Percentiles rank a stretch among this genome's conserved stretches.
Evolutionary conservation across 2,888 invertebrate species (phyloP).

Genomic region (Caenorhabditis sp.): DNA sequence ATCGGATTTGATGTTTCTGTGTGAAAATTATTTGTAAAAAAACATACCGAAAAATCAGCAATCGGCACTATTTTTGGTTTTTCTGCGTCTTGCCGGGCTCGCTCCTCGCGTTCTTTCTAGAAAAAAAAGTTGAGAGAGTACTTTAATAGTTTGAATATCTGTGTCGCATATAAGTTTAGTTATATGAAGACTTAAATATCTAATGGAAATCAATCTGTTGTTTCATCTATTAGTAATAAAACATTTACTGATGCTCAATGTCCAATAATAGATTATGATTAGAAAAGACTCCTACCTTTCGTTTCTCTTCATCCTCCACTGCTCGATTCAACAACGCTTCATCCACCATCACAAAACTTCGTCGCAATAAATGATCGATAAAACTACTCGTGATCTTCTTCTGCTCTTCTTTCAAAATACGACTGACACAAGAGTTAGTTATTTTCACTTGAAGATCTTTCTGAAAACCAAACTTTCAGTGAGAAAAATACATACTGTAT

Average conservation of each 20-base stretch:
- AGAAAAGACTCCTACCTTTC: no score
- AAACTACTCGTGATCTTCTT: no score
- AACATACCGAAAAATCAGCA: constrained; percentile 22
- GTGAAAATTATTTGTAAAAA: not conserved
- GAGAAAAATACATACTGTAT: no score
- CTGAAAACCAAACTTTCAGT: no score
- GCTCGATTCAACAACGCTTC: constrained; percentile 7
- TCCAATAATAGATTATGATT: no score
- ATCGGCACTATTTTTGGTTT: constrained; percentile 4
- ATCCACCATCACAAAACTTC: constrained; percentile 13
- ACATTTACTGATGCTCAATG: no score
- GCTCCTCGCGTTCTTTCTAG: constrained; percentile 29
- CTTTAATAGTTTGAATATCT: no score
- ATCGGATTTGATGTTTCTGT: not conserved
- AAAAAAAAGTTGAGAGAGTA: not conserved
- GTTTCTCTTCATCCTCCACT: constrained; percentile 16
- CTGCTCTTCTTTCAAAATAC: not conserved
- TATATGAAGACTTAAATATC: no score
- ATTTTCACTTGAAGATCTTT: not conserved
- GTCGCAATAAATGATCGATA: constrained; percentile 15
- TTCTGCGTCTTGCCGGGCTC: constrained; percentile 11
- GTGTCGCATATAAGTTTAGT: no score
- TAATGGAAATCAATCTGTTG: no score
- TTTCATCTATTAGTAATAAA: no score
- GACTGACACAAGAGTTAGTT: not conserved